A percentile compares a stretch with the other conserved stretches of the same genome.
Evolutionary conservation across 2,113 vertebrate genomes (phyloP).

Genomic region (Patagioenas fasciata): DNA sequence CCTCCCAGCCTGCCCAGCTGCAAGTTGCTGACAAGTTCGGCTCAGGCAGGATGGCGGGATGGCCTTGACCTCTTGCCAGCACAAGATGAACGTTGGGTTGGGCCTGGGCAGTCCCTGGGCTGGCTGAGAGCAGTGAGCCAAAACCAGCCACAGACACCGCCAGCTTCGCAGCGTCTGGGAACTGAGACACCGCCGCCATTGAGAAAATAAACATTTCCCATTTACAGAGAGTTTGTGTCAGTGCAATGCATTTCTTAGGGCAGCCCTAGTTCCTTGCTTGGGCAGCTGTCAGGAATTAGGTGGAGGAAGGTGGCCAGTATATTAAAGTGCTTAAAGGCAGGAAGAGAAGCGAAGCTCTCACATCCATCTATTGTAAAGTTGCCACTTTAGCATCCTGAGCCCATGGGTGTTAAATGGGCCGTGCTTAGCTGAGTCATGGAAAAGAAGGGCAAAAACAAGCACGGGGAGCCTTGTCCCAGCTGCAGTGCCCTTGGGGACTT

Average conservation of each 20-base stretch:
- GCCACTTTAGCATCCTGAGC: constrained; percentile 70
- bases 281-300: constrained; percentile 67
- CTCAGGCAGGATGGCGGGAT: not conserved
- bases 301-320: constrained; percentile 61
- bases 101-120: not conserved
- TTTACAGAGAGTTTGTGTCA: constrained; percentile 20
- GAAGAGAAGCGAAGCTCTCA: constrained; percentile 64
- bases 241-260: not conserved
- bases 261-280: constrained; percentile 27
- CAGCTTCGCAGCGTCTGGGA: not conserved
- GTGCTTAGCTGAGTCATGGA: constrained; percentile 63
- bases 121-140: not conserved
- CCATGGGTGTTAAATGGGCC: constrained; percentile 44
- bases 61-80: constrained; percentile 36
- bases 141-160: not conserved
- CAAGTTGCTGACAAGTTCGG: not conserved
- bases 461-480: not conserved
- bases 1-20: not conserved
- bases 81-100: not conserved
- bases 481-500: constrained; percentile 26
- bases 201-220: constrained; percentile 30
- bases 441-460: constrained; percentile 54
- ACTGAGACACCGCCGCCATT: not conserved
- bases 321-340: constrained; percentile 59
- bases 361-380: constrained; percentile 72